Evolutionary conservation across 2,113 vertebrate genomes (phyloP).

Genomic region (Lophius piscatorius): DNA sequence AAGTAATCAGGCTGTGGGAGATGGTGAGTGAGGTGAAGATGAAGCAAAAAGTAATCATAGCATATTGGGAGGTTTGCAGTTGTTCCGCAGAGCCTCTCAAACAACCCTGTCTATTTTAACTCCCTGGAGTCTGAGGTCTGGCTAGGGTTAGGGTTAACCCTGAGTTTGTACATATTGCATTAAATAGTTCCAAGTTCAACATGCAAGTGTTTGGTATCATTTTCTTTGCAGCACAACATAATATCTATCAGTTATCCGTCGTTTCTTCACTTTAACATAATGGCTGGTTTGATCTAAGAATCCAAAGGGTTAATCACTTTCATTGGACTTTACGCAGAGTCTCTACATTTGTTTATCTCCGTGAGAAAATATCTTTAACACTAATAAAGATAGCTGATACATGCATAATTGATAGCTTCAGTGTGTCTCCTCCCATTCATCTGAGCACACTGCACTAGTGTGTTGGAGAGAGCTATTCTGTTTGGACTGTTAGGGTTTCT

Average conservation of each 20-base stretch:
- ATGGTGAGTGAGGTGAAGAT: conserved; percentile 52
- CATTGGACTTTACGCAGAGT: conserved; percentile 58
- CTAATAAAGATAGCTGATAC: too few relatives aligned
- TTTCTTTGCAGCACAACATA: too few relatives aligned
- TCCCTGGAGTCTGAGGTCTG: too few relatives aligned
- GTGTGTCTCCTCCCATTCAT: conserved; percentile 22
- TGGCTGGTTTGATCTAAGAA: too few relatives aligned
- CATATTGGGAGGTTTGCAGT: conserved; percentile 65
- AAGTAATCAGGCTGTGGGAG: conserved; percentile 69
- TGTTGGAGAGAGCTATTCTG: conserved; percentile 17
- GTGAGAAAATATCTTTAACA: neutral
- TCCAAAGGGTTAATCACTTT: too few relatives aligned
- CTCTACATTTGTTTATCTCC: conserved; percentile 18
- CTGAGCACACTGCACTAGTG: conserved; percentile 12
- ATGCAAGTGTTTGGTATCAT: too few relatives aligned
- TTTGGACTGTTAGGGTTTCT: conserved; percentile 24
- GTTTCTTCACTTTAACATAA: too few relatives aligned
- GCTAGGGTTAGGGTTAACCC: too few relatives aligned
- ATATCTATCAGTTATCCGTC: too few relatives aligned
- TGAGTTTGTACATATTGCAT: too few relatives aligned
- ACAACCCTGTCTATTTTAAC: conserved; percentile 61
- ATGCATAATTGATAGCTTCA: conserved; percentile 36
- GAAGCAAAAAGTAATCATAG: conserved; percentile 75
- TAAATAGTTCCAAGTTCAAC: too few relatives aligned
- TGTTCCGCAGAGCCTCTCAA: conserved; percentile 50